Percentiles rank a stretch among this genome's conserved stretches.
phyloP scores from a whole-genome alignment of 1,140 invertebrate species.

The Drepana arcuata region DNA sequence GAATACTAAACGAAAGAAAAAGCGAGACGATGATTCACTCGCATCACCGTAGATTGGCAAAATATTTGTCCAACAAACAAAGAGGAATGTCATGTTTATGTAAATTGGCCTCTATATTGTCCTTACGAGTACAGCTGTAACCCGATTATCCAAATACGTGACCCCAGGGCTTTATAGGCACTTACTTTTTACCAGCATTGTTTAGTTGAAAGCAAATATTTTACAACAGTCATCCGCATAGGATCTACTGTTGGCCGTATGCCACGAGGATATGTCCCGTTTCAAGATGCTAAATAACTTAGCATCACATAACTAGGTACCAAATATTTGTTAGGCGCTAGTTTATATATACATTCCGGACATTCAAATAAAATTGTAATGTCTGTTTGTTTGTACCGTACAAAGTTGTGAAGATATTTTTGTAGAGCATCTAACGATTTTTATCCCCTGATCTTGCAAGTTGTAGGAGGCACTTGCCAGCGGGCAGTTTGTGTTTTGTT shows the following conservation, averaged over 20 bases:
- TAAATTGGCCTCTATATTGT: conserved; percentile 27
- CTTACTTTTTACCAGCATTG: conserved; percentile 4
- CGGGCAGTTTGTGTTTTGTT: neutral
- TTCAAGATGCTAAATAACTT: too few relatives aligned
- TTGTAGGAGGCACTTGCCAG: neutral
- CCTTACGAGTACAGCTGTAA: conserved; percentile 25
- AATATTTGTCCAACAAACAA: conserved; percentile 17
- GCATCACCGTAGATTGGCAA: conserved; percentile 3
- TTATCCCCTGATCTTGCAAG: neutral
- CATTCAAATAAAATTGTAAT: neutral
- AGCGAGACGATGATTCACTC: conserved; percentile 14
- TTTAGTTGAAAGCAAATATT: conserved; percentile 32
- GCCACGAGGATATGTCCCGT: conserved; percentile 9
- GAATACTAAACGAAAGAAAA: conserved; percentile 24
- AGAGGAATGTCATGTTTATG: conserved; percentile 26
- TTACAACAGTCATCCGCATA: conserved; percentile 13
- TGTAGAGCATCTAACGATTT: neutral
- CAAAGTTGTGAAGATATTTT: neutral
- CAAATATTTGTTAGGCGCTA: neutral
- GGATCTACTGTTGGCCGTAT: conserved; percentile 11
- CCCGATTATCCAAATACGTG: conserved; percentile 29
- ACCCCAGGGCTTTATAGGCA: conserved; percentile 9
- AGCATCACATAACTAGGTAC: too few relatives aligned
- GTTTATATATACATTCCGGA: neutral
- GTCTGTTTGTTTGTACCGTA: neutral